phyloP scores from a whole-genome alignment of 1,140 invertebrate species.

The Lethrus apterus region DNA sequence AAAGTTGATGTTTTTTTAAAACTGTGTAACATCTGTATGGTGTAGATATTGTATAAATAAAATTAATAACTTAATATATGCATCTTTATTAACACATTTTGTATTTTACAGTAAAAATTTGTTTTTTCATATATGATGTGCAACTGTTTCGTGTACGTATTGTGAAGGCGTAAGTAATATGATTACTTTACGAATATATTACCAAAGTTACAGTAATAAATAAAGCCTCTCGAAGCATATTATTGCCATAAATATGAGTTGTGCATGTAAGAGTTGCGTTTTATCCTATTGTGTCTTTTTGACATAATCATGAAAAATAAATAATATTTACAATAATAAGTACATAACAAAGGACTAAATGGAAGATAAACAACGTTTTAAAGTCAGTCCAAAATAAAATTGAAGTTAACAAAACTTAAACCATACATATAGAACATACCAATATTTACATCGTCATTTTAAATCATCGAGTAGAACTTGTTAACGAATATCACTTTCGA shows the following conservation, averaged over 20 bases:
- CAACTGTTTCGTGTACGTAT: constrained; percentile 12
- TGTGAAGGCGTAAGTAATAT: constrained; percentile 13
- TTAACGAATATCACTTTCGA: constrained; percentile 3
- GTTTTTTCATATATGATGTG: constrained; percentile 7
- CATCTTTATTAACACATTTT: too few relatives aligned
- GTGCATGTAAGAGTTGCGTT: neutral
- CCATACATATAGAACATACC: constrained; percentile 11
- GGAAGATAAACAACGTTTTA: too few relatives aligned
- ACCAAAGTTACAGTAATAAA: constrained; percentile 5
- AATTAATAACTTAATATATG: too few relatives aligned
- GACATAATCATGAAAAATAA: constrained; percentile 13
- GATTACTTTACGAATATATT: constrained; percentile 6
- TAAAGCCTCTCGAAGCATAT: constrained; percentile 12
- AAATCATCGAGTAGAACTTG: constrained; percentile 7
- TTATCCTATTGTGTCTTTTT: constrained; percentile 5
- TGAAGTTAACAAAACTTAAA: too few relatives aligned
- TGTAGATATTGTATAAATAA: too few relatives aligned
- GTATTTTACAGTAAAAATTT: constrained; percentile 14
- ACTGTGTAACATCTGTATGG: too few relatives aligned
- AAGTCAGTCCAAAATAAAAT: constrained; percentile 12
- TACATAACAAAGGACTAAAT: constrained; percentile 17
- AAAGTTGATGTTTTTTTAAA: too few relatives aligned
- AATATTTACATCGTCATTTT: constrained; percentile 4
- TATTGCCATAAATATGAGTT: constrained; percentile 7
- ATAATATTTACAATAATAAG: constrained; percentile 17